phyloP scores from a whole-genome alignment of 2,113 vertebrate genomes.

The Pitta sordida region DNA sequence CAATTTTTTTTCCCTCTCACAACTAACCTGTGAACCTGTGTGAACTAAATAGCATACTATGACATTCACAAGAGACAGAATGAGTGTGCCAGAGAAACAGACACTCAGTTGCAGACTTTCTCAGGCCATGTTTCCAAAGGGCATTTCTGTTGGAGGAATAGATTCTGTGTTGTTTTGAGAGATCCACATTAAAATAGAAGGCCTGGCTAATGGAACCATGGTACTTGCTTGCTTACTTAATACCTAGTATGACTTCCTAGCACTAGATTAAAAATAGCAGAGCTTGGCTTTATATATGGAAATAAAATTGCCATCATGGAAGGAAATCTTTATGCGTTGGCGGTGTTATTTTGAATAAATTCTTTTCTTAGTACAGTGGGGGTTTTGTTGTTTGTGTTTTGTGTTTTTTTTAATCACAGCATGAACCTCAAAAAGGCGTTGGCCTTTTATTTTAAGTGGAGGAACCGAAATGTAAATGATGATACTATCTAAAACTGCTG shows the following conservation, averaged over 20 bases:
- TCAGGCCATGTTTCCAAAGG: neutral
- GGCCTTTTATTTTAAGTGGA: neutral
- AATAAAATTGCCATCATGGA: conserved; percentile 1
- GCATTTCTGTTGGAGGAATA: neutral
- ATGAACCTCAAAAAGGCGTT: neutral
- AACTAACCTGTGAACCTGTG: too few relatives aligned
- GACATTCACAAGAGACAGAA: neutral
- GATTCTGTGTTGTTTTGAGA: neutral
- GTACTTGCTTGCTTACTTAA: neutral
- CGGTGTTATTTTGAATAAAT: neutral
- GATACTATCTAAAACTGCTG: conserved; percentile 23
- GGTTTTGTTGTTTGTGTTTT: neutral
- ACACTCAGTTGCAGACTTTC: neutral
- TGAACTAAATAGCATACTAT: neutral
- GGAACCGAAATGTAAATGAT: neutral
- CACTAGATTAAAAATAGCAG: conserved; percentile 32
- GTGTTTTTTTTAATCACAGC: neutral
- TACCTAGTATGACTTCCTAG: neutral
- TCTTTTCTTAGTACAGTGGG: neutral
- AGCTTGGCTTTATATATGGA: conserved; percentile 17
- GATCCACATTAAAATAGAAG: neutral
- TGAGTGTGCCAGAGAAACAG: neutral
- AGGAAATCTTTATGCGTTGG: neutral
- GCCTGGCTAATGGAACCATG: neutral
- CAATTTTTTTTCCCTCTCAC: neutral